These are phyloP conservation scores for Neodon shergylaensis DNA, from an alignment of 2,113 vertebrate species.

Conservation along the genomic window DNA sequence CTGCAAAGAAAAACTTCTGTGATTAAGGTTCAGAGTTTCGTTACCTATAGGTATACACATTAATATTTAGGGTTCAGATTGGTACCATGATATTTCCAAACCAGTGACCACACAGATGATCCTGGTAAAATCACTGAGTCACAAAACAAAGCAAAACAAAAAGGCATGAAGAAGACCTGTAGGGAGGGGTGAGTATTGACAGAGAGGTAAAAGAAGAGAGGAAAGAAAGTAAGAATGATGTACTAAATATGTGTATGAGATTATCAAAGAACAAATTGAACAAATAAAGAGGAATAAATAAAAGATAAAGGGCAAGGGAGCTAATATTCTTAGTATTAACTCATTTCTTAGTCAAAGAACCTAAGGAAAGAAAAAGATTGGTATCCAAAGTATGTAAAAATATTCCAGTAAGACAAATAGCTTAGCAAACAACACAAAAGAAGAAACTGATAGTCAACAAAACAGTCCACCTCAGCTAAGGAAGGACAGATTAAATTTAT, in stretches of 20 bases:
- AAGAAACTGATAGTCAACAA: constrained; percentile 42
- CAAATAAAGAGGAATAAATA: neutral
- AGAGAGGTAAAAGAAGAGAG: neutral
- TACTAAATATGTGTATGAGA: neutral
- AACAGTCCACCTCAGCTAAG: neutral
- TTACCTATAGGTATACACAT: neutral
- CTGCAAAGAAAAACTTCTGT: neutral
- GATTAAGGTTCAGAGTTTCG: neutral
- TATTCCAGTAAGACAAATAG: constrained; percentile 38
- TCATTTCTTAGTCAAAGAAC: neutral
- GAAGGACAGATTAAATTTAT: constrained; percentile 21
- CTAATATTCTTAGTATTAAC: constrained; percentile 34
- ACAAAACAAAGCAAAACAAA: neutral
- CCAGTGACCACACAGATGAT: neutral
- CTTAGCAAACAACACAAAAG: constrained; percentile 28
- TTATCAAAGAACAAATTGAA: neutral
- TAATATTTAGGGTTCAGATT: neutral
- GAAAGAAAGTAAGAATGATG: neutral
- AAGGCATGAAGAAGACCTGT: neutral
- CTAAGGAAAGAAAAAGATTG: constrained; percentile 44
- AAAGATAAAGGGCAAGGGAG: neutral
- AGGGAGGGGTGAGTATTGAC: neutral
- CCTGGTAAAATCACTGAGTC: neutral
- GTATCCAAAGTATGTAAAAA: constrained; percentile 1
- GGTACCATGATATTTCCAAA: neutral